Base-by-base conservation (phyloP, 2,888 invertebrate genomes). In the Campoplex nolae region DNA sequence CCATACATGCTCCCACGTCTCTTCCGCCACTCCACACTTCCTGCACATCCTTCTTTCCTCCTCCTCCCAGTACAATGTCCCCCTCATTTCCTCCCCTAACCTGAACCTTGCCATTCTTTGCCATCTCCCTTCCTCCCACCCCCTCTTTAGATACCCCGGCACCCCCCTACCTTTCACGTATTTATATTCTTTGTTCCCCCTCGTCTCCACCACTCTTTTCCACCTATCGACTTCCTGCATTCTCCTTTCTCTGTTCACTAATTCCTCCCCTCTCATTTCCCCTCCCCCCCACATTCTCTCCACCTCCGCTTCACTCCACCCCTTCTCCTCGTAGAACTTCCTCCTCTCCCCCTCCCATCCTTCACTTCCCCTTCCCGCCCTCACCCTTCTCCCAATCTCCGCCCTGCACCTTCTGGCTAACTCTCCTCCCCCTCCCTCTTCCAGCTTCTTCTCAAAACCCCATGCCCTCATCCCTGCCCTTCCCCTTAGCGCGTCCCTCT, bases 361-460 rank as follows among this genome's bases (percentile, higher is more conserved):
- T 18, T 18, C 65, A 0, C 65, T 16, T 35, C 35, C 35, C 16
- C 65, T 38, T 18, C 32, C 13, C 18, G 16, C 16, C 38, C 35
- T 0, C 38, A 4, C 38, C 16, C 65, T 65, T 38, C 0, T 32
- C 3, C 18, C 38, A 3, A 65, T 65, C 38, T 65, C 65, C 35
- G 0, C 11, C 65, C 65, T 16, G 65, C 65, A 65, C 16, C 32
- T 65, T 38, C 65, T 13, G 3, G 35, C 65, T 35, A 38, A 18
- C 65, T 65, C 65, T 6, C 65, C 42, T 23, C 68, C 68, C 45
- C n/a, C n/a, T 42, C 42, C 68, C 23, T 38, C 38, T 42, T 68
- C 68, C 68, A n/a, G 18, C 35, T 35, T 38, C 7, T n/a, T 67
- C 13, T 35, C 67, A n/a, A 3, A 38, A n/a, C 8, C 67, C 38